These are phyloP conservation scores for Melanerpes aurifrons DNA, from an alignment of 2,113 vertebrate species.

Conservation along the genomic window DNA sequence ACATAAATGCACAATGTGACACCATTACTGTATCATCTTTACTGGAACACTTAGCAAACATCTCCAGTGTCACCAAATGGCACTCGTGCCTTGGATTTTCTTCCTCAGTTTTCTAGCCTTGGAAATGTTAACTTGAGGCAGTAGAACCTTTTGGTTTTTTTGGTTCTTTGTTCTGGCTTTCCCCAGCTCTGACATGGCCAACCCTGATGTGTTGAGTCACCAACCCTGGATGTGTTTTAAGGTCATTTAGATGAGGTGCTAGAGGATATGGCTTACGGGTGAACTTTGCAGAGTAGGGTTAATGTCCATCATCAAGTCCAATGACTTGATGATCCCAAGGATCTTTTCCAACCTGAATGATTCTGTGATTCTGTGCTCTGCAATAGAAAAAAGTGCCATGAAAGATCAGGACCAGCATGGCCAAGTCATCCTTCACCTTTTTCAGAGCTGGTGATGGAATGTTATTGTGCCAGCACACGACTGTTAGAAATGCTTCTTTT, in stretches of 20 bases:
- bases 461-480: neutral
- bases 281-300: no score
- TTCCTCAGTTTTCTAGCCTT: slow-evolving; percentile 20
- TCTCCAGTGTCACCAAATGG: slow-evolving; percentile 47
- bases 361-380: neutral
- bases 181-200: neutral
- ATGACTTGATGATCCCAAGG: no score
- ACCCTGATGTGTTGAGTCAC: no score
- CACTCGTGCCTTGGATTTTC: neutral
- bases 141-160: neutral
- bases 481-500: neutral
- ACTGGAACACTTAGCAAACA: slow-evolving; percentile 57
- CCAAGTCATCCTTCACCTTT: neutral
- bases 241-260: no score
- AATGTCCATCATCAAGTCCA: no score
- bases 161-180: neutral
- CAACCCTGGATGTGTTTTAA: no score
- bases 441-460: neutral
- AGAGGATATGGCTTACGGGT: no score
- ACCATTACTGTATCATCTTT: slow-evolving; percentile 50
- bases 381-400: neutral
- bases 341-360: no score
- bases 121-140: neutral
- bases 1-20: slow-evolving; percentile 44
- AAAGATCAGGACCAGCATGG: neutral